Percentiles rank a stretch among this genome's conserved stretches.
Conservation (phyloP, 2,888 invertebrate species). For the Fabriciana adippe region DNA sequence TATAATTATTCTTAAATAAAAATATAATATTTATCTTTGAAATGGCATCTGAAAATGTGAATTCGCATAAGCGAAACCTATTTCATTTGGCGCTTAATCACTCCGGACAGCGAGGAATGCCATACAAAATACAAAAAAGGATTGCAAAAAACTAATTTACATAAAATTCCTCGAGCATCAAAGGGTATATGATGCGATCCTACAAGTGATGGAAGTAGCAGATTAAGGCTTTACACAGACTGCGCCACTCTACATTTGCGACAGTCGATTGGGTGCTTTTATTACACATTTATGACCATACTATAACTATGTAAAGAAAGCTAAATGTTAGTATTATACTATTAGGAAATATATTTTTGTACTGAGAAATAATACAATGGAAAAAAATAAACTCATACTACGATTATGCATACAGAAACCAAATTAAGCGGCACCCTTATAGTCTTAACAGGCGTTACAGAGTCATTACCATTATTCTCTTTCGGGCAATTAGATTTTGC, state of each 20-base stretch:
- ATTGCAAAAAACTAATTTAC: conserved; percentile 61
- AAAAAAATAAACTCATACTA: too few species aligned
- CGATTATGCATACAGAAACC: too few species aligned
- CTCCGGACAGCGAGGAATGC: conserved; percentile 41
- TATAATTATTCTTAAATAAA: background rate
- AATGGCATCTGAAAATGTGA: conserved; percentile 32
- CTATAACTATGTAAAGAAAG: background rate
- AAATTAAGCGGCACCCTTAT: too few species aligned
- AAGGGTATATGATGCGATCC: conserved; percentile 39
- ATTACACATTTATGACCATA: background rate
- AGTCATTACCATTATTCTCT: too few species aligned
- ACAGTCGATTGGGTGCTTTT: background rate
- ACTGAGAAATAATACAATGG: too few species aligned
- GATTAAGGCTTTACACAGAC: conserved; percentile 44
- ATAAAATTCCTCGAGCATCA: conserved; percentile 65
- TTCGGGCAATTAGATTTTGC: too few species aligned
- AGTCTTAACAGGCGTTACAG: too few species aligned
- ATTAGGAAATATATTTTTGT: too few species aligned
- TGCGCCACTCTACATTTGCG: conserved; percentile 23
- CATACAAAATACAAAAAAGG: conserved; percentile 51
- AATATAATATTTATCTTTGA: conserved; percentile 15
- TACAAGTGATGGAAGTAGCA: conserved; percentile 48
- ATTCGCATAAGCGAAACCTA: conserved; percentile 20
- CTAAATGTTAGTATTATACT: too few species aligned
- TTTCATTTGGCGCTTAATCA: conserved; percentile 40